These are phyloP conservation scores for Malurus melanocephalus DNA, from an alignment of 2,113 vertebrate genomes.

Conservation along the genomic window DNA sequence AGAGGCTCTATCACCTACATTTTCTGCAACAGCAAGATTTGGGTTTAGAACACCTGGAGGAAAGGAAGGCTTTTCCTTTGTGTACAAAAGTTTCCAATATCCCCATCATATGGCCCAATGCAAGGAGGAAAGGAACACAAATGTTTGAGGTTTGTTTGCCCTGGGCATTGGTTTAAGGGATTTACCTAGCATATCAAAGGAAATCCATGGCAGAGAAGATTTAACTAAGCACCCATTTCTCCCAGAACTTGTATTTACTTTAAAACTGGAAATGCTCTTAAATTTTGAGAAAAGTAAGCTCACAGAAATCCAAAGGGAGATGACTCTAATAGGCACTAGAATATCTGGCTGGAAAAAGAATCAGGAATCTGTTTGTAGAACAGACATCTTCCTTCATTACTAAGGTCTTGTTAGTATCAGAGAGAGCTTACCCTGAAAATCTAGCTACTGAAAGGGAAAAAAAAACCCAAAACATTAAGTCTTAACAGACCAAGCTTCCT, in stretches of 20 bases:
- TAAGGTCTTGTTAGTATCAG: not conserved
- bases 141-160: no score
- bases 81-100: not conserved
- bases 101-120: not conserved
- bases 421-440: not conserved
- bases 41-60: not conserved
- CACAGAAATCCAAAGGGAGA: not conserved
- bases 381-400: not conserved
- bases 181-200: not conserved
- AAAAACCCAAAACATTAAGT: not conserved
- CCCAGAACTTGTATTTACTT: not conserved
- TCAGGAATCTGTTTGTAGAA: not conserved
- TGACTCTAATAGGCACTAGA: not conserved
- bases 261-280: not conserved
- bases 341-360: not conserved
- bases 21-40: not conserved
- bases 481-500: not conserved
- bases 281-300: not conserved
- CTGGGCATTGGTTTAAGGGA: not conserved
- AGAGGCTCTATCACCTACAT: not conserved
- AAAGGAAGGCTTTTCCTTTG: not conserved
- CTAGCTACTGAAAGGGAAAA: not conserved
- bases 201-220: not conserved
- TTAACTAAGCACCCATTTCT: not conserved
- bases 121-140: not conserved